Percentiles rank a stretch among this genome's conserved stretches.
phyloP scores from a whole-genome alignment of 2,888 invertebrate species.

The Rhingia rostrata region DNA sequence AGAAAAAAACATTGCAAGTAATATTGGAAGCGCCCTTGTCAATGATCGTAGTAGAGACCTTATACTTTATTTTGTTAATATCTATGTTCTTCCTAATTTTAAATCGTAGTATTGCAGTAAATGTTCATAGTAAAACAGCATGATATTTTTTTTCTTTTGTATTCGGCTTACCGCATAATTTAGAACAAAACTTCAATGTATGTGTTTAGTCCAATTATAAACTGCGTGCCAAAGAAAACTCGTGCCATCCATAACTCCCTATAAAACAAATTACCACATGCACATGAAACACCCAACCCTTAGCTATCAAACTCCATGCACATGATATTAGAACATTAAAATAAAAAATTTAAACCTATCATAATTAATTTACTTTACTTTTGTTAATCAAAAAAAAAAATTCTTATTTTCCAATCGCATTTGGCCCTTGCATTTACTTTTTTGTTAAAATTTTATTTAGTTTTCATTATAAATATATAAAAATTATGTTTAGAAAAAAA shows the following conservation, averaged over 20 bases:
- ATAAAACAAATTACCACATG: conserved; percentile 38
- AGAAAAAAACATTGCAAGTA: no score
- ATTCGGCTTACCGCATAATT: no score
- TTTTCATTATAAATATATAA: conserved; percentile 17
- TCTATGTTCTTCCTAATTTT: no score
- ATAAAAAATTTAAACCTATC: neutral
- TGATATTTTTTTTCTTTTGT: no score
- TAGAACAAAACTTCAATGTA: no score
- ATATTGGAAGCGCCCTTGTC: no score
- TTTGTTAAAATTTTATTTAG: conserved; percentile 21
- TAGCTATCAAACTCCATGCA: conserved; percentile 43
- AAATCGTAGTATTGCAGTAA: no score
- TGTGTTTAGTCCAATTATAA: neutral
- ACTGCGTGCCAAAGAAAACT: conserved; percentile 33
- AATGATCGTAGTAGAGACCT: no score
- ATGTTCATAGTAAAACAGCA: no score
- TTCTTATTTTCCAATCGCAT: conserved; percentile 21
- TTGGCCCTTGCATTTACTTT: conserved; percentile 50
- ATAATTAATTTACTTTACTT: neutral
- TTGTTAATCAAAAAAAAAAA: neutral
- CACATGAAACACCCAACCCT: conserved; percentile 48
- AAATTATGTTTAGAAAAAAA: conserved; percentile 31
- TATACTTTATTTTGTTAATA: no score
- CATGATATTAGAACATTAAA: conserved; percentile 15
- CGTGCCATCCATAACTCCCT: neutral